Percentiles rank a stretch among this genome's conserved stretches.
These are phyloP conservation scores for Acrobasis consociella DNA, from an alignment of 2,888 invertebrate genomes.

Conservation along the genomic window DNA sequence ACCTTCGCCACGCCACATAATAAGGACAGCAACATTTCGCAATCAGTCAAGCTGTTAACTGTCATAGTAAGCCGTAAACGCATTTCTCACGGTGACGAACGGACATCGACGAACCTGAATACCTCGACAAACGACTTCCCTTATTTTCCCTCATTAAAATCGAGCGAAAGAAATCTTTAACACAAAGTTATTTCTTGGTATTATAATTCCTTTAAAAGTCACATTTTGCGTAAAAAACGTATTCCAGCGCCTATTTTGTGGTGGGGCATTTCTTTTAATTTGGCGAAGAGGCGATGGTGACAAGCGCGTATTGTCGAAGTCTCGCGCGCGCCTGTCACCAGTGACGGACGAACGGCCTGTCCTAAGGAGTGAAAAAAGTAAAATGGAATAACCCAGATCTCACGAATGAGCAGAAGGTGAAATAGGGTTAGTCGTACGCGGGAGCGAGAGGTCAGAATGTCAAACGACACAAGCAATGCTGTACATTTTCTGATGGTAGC, in stretches of 20 bases:
- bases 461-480: conserved; percentile 46
- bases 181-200: conserved; percentile 49
- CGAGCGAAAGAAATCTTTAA: conserved; percentile 46
- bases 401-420: conserved; percentile 43
- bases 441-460: conserved; percentile 46
- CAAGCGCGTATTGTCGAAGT: conserved; percentile 52
- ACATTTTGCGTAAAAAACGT: conserved; percentile 44
- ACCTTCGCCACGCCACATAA: conserved; percentile 39
- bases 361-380: conserved; percentile 50
- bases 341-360: conserved; percentile 60
- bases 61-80: conserved; percentile 48
- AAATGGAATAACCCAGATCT: conserved; percentile 52
- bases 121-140: conserved; percentile 53
- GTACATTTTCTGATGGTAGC: conserved; percentile 51
- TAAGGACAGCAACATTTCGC: conserved; percentile 47
- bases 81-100: conserved; percentile 50
- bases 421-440: conserved; percentile 30
- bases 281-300: conserved; percentile 61
- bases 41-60: conserved; percentile 53
- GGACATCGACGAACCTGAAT: conserved; percentile 51
- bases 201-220: conserved; percentile 54
- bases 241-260: conserved; percentile 56
- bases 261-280: conserved; percentile 64
- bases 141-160: conserved; percentile 59
- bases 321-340: conserved; percentile 58